These are phyloP conservation scores for Sminthurides aquaticus DNA, from an alignment of 2,888 invertebrate genomes.

Conservation along the genomic window DNA sequence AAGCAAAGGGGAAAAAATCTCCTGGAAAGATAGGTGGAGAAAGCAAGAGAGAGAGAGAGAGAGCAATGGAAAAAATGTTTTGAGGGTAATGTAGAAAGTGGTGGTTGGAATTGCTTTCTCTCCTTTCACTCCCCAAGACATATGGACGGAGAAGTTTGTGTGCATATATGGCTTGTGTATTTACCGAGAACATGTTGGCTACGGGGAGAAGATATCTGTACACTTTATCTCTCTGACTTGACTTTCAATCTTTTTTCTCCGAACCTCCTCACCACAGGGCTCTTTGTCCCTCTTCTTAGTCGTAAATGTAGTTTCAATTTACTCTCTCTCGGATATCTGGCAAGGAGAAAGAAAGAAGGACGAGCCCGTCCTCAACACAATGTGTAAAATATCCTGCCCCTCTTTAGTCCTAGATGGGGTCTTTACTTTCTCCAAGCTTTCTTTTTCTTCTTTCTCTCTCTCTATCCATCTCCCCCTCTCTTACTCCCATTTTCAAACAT, in stretches of 20 bases:
- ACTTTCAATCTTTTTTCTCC: background rate
- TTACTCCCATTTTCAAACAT: slow-evolving; percentile 1
- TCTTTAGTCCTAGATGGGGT: too few species aligned
- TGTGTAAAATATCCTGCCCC: background rate
- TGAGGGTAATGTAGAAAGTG: background rate
- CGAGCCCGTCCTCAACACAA: background rate
- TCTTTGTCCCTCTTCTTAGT: background rate
- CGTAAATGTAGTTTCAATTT: slow-evolving; percentile 7
- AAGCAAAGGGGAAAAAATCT: too few species aligned
- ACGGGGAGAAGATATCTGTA: background rate
- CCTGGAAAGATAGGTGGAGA: too few species aligned
- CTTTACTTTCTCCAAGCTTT: too few species aligned
- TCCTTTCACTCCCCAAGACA: background rate
- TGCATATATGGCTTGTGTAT: background rate
- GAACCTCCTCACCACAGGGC: background rate
- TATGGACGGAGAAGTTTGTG: background rate
- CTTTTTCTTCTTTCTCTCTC: slow-evolving; percentile 3
- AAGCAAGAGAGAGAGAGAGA: too few species aligned
- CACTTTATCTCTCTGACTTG: background rate
- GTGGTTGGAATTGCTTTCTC: background rate
- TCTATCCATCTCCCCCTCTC: background rate
- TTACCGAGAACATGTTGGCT: too few species aligned
- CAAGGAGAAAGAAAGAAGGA: background rate
- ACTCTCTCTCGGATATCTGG: slow-evolving; percentile 10
- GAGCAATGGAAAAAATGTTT: too few species aligned